These are phyloP conservation scores for Heteromormyrus szaboi DNA, from an alignment of 2,797 vertebrate genomes.

Conservation along the genomic window DNA sequence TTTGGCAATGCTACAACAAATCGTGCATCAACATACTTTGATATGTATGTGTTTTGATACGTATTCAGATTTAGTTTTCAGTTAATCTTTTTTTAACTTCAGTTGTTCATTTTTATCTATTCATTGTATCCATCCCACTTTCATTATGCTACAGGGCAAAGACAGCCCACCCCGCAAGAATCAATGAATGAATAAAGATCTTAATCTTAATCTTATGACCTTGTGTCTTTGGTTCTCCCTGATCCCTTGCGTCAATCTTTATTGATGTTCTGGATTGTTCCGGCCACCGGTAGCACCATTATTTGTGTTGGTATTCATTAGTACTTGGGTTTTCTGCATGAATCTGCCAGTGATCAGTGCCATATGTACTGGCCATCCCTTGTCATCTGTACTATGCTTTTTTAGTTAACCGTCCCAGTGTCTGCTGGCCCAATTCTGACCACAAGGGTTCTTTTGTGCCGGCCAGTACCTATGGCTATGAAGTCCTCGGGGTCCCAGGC, in stretches of 20 bases:
- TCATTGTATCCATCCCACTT: neutral
- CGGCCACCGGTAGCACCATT: neutral
- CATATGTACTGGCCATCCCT: neutral
- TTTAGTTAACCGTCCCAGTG: neutral
- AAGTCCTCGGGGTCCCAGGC: conserved; percentile 67
- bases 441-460: neutral
- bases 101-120: neutral
- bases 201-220: neutral
- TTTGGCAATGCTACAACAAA: neutral
- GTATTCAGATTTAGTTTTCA: neutral
- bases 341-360: neutral
- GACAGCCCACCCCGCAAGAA: neutral
- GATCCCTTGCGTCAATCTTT: neutral
- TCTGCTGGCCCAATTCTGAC: neutral
- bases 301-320: neutral
- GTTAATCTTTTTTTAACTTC: neutral
- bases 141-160: neutral
- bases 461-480: conserved; percentile 69
- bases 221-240: neutral
- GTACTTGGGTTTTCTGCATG: neutral
- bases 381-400: neutral
- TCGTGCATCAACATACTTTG: neutral
- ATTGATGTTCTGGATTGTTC: neutral
- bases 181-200: neutral
- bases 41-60: neutral